Percentiles rank a stretch among this genome's conserved stretches.
phyloP scores from a whole-genome alignment of 2,888 invertebrate species.

The Stenoptilia bipunctidactyla region DNA sequence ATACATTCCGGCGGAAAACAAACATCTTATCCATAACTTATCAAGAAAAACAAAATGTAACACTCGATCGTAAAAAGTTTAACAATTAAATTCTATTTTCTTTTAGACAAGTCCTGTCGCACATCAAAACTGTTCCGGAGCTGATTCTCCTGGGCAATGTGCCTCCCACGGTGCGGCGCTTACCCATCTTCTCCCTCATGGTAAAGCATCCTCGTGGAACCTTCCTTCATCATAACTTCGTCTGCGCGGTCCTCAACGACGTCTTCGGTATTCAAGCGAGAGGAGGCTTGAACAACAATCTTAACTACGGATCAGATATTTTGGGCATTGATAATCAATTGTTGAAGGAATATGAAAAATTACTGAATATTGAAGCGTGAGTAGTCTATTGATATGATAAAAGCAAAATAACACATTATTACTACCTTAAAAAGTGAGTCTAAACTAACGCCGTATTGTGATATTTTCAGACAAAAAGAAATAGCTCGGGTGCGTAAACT shows the following conservation, averaged over 20 bases:
- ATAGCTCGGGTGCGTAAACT: constrained; percentile 49
- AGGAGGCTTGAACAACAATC: constrained; percentile 84
- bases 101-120: constrained; percentile 82
- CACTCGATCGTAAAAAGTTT: no score
- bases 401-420: no score
- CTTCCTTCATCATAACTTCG: constrained; percentile 90
- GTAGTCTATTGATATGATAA: constrained; percentile 15
- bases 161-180: constrained; percentile 74
- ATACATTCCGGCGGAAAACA: no score
- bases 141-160: constrained; percentile 82
- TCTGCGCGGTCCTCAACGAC: constrained; percentile 89
- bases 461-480: constrained; percentile 64
- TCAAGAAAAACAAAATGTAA: no score
- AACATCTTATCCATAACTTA: no score
- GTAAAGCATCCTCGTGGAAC: constrained; percentile 85
- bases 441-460: no score
- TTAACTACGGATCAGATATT: constrained; percentile 87
- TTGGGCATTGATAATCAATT: constrained; percentile 85
- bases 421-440: no score
- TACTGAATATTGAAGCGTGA: constrained; percentile 60
- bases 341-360: constrained; percentile 80
- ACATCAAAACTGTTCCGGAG: constrained; percentile 83
- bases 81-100: no score
- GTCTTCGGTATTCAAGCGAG: constrained; percentile 92
- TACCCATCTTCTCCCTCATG: constrained; percentile 89